phyloP scores from a whole-genome alignment of 2,888 invertebrate species.

The Napeogenes inachia region DNA sequence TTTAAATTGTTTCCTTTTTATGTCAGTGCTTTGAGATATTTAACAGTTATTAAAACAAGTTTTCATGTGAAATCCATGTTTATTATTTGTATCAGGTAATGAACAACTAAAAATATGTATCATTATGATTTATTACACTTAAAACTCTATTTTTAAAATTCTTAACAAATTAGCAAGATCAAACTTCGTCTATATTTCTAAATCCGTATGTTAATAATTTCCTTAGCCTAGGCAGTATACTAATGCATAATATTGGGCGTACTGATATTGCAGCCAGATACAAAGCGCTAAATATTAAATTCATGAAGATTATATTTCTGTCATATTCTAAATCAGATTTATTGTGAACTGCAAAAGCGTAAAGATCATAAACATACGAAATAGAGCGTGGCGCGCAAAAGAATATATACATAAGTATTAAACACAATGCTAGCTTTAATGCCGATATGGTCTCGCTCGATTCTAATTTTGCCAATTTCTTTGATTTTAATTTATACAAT shows the following conservation, averaged over 20 bases:
- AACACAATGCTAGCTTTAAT: slow-evolving; percentile 59
- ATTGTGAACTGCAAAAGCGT: slow-evolving; percentile 44
- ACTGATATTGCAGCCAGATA: slow-evolving; percentile 45
- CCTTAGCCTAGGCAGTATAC: slow-evolving; percentile 41
- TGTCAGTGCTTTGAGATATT: too few relatives aligned
- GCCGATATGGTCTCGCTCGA: slow-evolving; percentile 50
- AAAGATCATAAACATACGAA: slow-evolving; percentile 50
- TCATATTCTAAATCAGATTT: slow-evolving; percentile 41
- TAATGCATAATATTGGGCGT: slow-evolving; percentile 47
- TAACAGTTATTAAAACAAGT: too few relatives aligned
- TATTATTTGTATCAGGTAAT: too few relatives aligned
- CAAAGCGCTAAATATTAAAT: slow-evolving; percentile 48
- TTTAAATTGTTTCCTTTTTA: too few relatives aligned
- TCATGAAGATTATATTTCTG: slow-evolving; percentile 40
- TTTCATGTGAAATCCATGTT: too few relatives aligned
- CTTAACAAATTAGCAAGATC: neutral
- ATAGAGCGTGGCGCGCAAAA: slow-evolving; percentile 60
- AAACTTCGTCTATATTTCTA: slow-evolving; percentile 35
- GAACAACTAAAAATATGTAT: too few relatives aligned
- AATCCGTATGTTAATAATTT: slow-evolving; percentile 49
- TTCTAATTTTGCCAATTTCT: slow-evolving; percentile 41
- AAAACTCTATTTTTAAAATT: neutral
- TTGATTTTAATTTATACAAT: slow-evolving; percentile 52
- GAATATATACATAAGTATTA: slow-evolving; percentile 53
- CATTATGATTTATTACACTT: too few relatives aligned